A percentile compares a stretch with the other conserved stretches of the same genome.
These are phyloP conservation scores for Mamestra configurata DNA, from an alignment of 1,140 invertebrate genomes.

Conservation along the genomic window DNA sequence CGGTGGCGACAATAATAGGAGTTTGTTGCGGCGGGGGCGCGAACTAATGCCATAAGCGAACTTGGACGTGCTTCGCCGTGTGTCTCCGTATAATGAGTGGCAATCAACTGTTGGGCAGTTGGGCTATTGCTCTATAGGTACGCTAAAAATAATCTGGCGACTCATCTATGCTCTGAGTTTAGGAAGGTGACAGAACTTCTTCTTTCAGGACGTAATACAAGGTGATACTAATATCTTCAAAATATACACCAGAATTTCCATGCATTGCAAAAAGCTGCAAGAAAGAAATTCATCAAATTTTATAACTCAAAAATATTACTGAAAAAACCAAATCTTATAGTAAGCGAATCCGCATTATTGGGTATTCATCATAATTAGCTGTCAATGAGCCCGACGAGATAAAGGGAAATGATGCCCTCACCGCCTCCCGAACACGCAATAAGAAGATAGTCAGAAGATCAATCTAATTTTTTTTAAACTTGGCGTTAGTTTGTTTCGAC, in stretches of 20 bases:
- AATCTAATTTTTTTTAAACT: background rate
- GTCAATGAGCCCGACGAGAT: constrained; percentile 31
- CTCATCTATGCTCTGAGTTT: too few relatives aligned
- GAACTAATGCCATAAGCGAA: background rate
- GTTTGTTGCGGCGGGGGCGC: background rate
- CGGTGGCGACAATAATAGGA: constrained; percentile 14
- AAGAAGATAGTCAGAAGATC: background rate
- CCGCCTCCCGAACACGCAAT: background rate
- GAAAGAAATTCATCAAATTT: too few relatives aligned
- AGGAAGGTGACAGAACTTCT: too few relatives aligned
- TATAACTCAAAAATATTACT: background rate
- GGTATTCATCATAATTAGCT: constrained; percentile 38
- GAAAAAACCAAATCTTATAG: background rate
- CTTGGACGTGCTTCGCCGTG: background rate
- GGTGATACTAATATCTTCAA: too few relatives aligned
- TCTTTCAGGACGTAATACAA: too few relatives aligned
- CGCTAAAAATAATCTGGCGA: too few relatives aligned
- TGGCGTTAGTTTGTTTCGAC: too few relatives aligned
- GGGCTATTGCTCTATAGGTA: too few relatives aligned
- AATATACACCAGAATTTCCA: too few relatives aligned
- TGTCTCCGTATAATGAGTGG: background rate
- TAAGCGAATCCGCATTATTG: constrained; percentile 17
- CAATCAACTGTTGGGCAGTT: background rate
- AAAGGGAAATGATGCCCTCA: constrained; percentile 21
- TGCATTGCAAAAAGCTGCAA: too few relatives aligned